Percentiles rank a stretch among this genome's conserved stretches.
These are phyloP conservation scores for Diachasma alloeum DNA, from an alignment of 1,140 invertebrate genomes.

Conservation along the genomic window DNA sequence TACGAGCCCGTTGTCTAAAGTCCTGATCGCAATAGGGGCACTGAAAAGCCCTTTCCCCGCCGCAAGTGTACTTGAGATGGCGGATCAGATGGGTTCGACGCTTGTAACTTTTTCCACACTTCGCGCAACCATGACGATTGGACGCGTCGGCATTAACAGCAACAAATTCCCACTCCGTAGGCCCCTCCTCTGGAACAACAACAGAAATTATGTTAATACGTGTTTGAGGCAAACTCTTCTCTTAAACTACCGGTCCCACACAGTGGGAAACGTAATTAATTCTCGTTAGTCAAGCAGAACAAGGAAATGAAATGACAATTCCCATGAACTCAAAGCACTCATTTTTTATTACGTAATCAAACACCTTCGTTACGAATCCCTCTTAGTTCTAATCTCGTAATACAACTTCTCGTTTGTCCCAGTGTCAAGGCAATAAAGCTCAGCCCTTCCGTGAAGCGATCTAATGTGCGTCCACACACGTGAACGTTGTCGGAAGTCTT, in stretches of 20 bases:
- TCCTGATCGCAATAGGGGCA: conserved; percentile 55
- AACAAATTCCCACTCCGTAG: too few species aligned
- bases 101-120: conserved; percentile 57
- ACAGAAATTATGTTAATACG: too few species aligned
- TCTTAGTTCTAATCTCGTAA: background rate
- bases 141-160: too few species aligned
- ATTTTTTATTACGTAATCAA: too few species aligned
- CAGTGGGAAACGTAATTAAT: too few species aligned
- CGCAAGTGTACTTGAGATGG: conserved; percentile 52
- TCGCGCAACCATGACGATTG: conserved; percentile 44
- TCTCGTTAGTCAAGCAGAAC: too few species aligned
- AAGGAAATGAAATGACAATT: too few species aligned
- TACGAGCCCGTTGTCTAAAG: conserved; percentile 43
- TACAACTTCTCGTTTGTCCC: background rate
- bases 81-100: conserved; percentile 51
- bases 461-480: conserved; percentile 54
- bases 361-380: too few species aligned
- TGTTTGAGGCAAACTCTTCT: too few species aligned
- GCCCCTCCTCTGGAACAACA: too few species aligned
- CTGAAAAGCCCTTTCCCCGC: conserved; percentile 48
- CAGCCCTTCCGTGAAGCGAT: conserved; percentile 48
- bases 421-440: conserved; percentile 21
- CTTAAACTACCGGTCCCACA: too few species aligned
- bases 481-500: conserved; percentile 55
- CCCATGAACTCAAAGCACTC: too few species aligned